These are phyloP conservation scores for Rhombomys opimus DNA, from an alignment of 2,113 vertebrate species.

Conservation along the genomic window DNA sequence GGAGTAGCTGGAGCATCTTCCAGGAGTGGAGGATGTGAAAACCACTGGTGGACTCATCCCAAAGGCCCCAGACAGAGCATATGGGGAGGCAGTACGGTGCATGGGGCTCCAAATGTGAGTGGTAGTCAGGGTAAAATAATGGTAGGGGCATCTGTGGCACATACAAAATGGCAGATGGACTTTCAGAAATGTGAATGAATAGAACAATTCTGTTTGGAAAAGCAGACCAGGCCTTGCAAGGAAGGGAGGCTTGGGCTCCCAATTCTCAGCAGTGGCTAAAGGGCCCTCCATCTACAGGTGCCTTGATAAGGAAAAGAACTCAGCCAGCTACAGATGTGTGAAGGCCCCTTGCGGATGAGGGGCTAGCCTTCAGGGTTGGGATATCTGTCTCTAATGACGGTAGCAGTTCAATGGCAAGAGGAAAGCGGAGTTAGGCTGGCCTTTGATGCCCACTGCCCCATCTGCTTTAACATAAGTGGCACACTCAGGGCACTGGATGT, in stretches of 20 bases:
- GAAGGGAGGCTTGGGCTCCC: background rate
- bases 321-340: background rate
- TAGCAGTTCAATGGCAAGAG: background rate
- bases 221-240: background rate
- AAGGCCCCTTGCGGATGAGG: background rate
- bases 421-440: background rate
- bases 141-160: background rate
- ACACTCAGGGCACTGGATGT: rapidly evolving
- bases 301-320: background rate
- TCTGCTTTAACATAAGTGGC: background rate
- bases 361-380: too few relatives aligned
- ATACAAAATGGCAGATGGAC: background rate
- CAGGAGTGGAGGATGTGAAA: too few relatives aligned
- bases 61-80: background rate
- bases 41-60: background rate
- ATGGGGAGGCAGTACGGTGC: background rate
- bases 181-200: background rate
- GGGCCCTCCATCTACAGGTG: background rate
- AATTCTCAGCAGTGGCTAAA: background rate
- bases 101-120: too few relatives aligned
- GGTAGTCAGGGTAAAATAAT: background rate
- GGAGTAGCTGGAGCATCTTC: background rate
- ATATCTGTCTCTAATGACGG: background rate
- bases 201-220: background rate
- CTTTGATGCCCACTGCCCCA: background rate